phyloP scores from a whole-genome alignment of 2,888 invertebrate species.

The Ceratothoa steindachneri region DNA sequence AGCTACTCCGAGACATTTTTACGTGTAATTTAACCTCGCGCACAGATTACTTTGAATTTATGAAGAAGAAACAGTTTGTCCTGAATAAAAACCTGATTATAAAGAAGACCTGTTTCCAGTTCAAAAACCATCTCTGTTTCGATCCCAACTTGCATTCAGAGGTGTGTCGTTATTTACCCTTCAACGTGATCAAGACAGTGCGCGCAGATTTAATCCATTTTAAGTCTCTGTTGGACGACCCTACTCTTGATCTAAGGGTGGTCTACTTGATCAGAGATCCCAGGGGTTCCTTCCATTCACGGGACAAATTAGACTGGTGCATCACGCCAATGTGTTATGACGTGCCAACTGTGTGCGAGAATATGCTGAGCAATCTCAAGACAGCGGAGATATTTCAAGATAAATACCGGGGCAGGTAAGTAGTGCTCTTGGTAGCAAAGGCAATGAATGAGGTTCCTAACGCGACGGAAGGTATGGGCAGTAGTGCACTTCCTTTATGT shows the following conservation, averaged over 20 bases:
- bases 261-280: constrained; percentile 38
- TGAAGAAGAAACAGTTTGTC: constrained; percentile 32
- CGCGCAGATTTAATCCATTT: constrained; percentile 32
- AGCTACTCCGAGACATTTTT: constrained; percentile 23
- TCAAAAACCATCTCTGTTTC: constrained; percentile 34
- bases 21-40: constrained; percentile 27
- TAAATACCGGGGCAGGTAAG: constrained; percentile 33
- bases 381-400: constrained; percentile 22
- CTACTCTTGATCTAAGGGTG: constrained; percentile 26
- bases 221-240: constrained; percentile 29
- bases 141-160: constrained; percentile 19
- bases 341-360: constrained; percentile 26
- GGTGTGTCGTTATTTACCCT: constrained; percentile 28
- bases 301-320: no score
- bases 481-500: no score
- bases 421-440: no score
- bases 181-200: constrained; percentile 41
- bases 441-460: no score
- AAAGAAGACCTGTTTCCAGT: constrained; percentile 32
- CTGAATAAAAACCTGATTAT: constrained; percentile 32
- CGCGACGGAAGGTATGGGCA: no score
- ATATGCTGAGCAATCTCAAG: constrained; percentile 26
- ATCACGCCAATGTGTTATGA: constrained; percentile 30
- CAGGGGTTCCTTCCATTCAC: constrained; percentile 39
- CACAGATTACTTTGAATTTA: constrained; percentile 28